phyloP scores from a whole-genome alignment of 2,888 invertebrate genomes.

The Melieria omissa region DNA sequence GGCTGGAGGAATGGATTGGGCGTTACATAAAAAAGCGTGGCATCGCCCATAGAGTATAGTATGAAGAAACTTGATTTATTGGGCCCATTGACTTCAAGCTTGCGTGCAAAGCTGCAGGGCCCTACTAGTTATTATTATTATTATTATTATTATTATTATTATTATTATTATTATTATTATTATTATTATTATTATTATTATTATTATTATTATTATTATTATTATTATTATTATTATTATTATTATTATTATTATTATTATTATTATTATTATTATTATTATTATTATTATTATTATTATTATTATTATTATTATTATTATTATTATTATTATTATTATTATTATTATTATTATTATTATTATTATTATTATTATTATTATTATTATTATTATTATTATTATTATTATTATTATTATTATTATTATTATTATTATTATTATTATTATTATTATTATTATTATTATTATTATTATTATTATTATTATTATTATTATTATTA shows the following conservation, averaged over 20 bases:
- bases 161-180: slow-evolving; percentile 4
- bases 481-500: slow-evolving; percentile 4
- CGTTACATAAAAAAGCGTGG: no score
- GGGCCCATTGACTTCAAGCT: no score
- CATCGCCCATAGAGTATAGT: no score
- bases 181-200: slow-evolving; percentile 4
- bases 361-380: slow-evolving; percentile 4
- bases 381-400: slow-evolving; percentile 4
- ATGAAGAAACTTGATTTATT: no score
- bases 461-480: slow-evolving; percentile 4
- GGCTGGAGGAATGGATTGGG: no score
- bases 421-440: slow-evolving; percentile 4
- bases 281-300: slow-evolving; percentile 4
- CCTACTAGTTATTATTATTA: slow-evolving; percentile 4
- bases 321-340: slow-evolving; percentile 4
- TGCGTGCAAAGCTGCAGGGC: no score
- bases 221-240: slow-evolving; percentile 4
- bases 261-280: slow-evolving; percentile 4
- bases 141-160: slow-evolving; percentile 4
- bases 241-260: slow-evolving; percentile 4
- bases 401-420: slow-evolving; percentile 4
- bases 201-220: slow-evolving; percentile 4
- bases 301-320: slow-evolving; percentile 4
- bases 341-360: slow-evolving; percentile 4
- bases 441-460: slow-evolving; percentile 4